A percentile compares a stretch with the other conserved stretches of the same genome.
Conservation (phyloP, 2,113 vertebrate genomes). For the Thomomys bottae region DNA sequence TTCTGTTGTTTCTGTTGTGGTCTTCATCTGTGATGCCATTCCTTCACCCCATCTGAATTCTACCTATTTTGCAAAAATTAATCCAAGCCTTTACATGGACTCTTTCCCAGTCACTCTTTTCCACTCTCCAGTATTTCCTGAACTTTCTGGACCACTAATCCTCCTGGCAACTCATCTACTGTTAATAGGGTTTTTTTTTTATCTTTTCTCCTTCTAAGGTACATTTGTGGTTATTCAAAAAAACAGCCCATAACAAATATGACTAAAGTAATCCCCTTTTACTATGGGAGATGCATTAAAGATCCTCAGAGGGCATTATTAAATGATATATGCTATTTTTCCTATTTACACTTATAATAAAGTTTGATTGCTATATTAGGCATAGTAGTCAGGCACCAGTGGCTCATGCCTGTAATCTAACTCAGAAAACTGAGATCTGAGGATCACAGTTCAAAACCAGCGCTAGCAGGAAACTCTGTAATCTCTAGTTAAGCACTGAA, state of each 20-base stretch:
- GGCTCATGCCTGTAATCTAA: too few species aligned
- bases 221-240: neutral
- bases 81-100: neutral
- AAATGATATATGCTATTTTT: neutral
- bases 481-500: too few species aligned
- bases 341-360: neutral
- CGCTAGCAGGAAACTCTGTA: too few species aligned
- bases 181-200: neutral
- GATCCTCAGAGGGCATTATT: neutral
- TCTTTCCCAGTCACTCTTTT: neutral
- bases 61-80: neutral
- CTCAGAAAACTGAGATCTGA: too few species aligned
- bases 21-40: neutral
- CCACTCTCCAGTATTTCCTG: neutral
- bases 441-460: too few species aligned
- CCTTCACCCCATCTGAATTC: neutral
- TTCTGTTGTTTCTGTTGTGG: neutral
- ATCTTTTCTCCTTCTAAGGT: neutral
- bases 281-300: neutral
- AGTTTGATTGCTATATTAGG: neutral
- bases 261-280: neutral
- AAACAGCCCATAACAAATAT: neutral
- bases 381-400: too few species aligned
- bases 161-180: neutral
- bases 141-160: neutral